Evolutionary conservation across 2,113 vertebrate species (phyloP).

Genomic region (Aptenodytes patagonicus): DNA sequence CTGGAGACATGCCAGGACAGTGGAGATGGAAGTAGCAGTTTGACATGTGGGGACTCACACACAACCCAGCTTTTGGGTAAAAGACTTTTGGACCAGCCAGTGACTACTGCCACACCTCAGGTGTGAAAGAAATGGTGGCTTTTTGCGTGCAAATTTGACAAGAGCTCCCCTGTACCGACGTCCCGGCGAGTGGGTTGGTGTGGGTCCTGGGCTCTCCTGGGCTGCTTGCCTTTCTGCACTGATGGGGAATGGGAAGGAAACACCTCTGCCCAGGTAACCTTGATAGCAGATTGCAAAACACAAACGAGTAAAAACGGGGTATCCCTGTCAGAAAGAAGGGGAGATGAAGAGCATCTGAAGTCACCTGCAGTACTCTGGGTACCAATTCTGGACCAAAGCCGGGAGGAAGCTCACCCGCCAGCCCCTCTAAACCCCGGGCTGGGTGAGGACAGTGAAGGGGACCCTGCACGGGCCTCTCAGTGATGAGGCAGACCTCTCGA

Average conservation of each 20-base stretch:
- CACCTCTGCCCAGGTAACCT: neutral
- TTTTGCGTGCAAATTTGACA: neutral
- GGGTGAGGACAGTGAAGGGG: neutral
- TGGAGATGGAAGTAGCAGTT: neutral
- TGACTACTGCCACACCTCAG: neutral
- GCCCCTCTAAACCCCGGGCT: neutral
- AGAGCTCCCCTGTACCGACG: rapidly evolving
- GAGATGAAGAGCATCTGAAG: neutral
- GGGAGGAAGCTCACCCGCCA: neutral
- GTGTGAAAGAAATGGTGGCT: neutral
- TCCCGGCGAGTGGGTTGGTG: neutral
- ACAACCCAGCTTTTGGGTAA: neutral
- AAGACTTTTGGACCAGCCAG: neutral
- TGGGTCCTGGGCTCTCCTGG: neutral
- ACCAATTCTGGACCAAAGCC: neutral
- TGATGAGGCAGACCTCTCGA: slow-evolving; percentile 21
- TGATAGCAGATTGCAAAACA: neutral
- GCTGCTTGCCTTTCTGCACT: neutral
- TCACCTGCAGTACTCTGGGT: neutral
- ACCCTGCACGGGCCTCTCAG: neutral
- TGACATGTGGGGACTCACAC: neutral
- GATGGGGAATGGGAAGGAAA: neutral
- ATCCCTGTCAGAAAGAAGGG: neutral
- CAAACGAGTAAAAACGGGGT: neutral
- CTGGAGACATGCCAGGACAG: neutral